These are phyloP conservation scores for Cynaeus angustus DNA, from an alignment of 2,888 invertebrate species.

Conservation along the genomic window DNA sequence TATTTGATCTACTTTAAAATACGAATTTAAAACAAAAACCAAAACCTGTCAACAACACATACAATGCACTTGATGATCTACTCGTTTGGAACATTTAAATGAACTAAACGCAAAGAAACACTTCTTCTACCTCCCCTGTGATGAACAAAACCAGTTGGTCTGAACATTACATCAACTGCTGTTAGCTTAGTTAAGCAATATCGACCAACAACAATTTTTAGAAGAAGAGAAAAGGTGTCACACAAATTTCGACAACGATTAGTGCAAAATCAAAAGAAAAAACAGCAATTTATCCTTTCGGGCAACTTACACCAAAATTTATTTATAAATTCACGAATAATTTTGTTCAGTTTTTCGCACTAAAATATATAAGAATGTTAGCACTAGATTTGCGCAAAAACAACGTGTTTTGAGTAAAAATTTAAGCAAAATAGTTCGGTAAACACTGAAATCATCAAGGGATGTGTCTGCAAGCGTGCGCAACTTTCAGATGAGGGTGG, in stretches of 20 bases:
- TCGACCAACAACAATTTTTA: slow-evolving; percentile 47
- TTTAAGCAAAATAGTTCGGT: slow-evolving; percentile 56
- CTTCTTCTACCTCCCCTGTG: slow-evolving; percentile 50
- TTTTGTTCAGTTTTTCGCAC: slow-evolving; percentile 63
- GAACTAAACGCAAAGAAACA: slow-evolving; percentile 46
- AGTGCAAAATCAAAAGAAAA: slow-evolving; percentile 65
- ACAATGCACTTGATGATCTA: slow-evolving; percentile 49
- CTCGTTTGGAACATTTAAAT: slow-evolving; percentile 50
- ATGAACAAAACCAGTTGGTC: slow-evolving; percentile 34
- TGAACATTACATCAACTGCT: slow-evolving; percentile 48
- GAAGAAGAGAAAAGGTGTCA: slow-evolving; percentile 57
- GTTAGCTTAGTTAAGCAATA: slow-evolving; percentile 35
- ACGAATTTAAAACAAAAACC: slow-evolving; percentile 48
- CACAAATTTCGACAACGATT: slow-evolving; percentile 63
- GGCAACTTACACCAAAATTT: slow-evolving; percentile 67
- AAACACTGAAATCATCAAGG: slow-evolving; percentile 53
- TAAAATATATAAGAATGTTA: slow-evolving; percentile 37
- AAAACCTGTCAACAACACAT: slow-evolving; percentile 50
- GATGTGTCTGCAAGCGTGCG: slow-evolving; percentile 42
- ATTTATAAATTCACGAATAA: slow-evolving; percentile 67
- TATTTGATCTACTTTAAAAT: slow-evolving; percentile 43
- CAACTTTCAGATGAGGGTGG: slow-evolving; percentile 52
- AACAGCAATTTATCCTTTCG: slow-evolving; percentile 49
- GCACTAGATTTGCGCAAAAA: slow-evolving; percentile 46
- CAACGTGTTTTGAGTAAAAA: slow-evolving; percentile 48